phyloP scores from a whole-genome alignment of 2,888 invertebrate species.

The Polyploca ridens region DNA sequence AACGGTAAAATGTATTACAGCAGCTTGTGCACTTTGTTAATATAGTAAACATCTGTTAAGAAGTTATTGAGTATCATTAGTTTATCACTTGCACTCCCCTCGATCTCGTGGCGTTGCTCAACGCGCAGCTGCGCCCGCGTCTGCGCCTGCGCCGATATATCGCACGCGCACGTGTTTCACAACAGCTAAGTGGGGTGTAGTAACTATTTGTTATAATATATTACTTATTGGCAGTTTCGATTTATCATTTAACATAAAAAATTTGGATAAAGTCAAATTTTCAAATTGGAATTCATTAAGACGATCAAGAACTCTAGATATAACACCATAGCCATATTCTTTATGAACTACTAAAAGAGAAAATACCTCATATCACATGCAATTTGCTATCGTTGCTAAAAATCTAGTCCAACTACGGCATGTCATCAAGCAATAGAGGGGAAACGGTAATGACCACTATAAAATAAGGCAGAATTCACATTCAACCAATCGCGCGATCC shows the following conservation, averaged over 20 bases:
- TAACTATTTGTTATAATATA: constrained; percentile 20
- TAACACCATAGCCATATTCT: not conserved
- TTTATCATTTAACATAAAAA: not conserved
- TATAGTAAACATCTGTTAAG: constrained; percentile 1
- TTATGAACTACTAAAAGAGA: not conserved
- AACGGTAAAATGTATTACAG: not conserved
- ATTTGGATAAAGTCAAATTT: not conserved
- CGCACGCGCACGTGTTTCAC: constrained; percentile 37
- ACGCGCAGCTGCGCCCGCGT: constrained; percentile 45
- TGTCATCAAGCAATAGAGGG: constrained; percentile 23
- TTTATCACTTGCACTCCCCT: constrained; percentile 6
- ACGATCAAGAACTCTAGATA: not conserved
- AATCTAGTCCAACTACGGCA: constrained; percentile 21
- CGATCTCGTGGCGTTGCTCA: constrained; percentile 26
- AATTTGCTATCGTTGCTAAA: constrained; percentile 20
- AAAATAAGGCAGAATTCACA: constrained; percentile 29
- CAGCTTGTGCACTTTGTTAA: not conserved
- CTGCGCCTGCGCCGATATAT: constrained; percentile 35
- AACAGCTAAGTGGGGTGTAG: constrained; percentile 28
- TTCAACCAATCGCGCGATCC: constrained; percentile 18
- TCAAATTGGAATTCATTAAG: not conserved
- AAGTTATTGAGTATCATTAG: constrained; percentile 1
- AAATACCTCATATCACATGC: constrained; percentile 19
- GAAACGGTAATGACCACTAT: constrained; percentile 31
- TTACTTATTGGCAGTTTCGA: constrained; percentile 3